Evolutionary conservation across 2,888 invertebrate genomes (phyloP).

Genomic region (Metacarcinus magister): DNA sequence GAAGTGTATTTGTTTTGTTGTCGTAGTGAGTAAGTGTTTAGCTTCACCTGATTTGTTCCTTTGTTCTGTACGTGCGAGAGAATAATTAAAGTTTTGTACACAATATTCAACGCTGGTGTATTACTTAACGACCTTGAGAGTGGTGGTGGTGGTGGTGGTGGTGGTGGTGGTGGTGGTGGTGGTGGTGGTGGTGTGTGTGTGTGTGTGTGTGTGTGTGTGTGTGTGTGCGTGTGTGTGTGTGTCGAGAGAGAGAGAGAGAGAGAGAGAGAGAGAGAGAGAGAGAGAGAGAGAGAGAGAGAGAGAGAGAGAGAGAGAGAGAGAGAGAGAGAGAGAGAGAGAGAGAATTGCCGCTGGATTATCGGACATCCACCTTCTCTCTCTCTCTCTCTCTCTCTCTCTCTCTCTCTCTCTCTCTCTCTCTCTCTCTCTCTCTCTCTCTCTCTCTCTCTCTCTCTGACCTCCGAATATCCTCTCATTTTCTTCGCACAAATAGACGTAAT

Average conservation of each 20-base stretch:
- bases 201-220: too few species aligned
- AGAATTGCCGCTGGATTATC: neutral
- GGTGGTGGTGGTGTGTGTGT: too few species aligned
- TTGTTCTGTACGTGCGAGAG: too few species aligned
- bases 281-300: neutral
- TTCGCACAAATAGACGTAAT: neutral
- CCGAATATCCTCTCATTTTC: neutral
- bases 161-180: constrained; percentile 28
- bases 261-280: neutral
- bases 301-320: neutral
- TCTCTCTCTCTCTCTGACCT: neutral
- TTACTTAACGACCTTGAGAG: neutral
- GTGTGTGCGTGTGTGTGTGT: too few species aligned
- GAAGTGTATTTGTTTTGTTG: too few species aligned
- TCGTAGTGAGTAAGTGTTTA: too few species aligned
- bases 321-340: too few species aligned
- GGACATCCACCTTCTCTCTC: neutral
- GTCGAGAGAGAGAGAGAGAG: too few species aligned
- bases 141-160: neutral
- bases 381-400: constrained; percentile 19
- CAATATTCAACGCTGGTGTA: too few species aligned
- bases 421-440: neutral
- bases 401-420: constrained; percentile 15
- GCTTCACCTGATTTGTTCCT: too few species aligned
- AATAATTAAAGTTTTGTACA: too few species aligned